Conservation (phyloP, 2,888 invertebrate species). For the Synanthedon andrenaeformis region DNA sequence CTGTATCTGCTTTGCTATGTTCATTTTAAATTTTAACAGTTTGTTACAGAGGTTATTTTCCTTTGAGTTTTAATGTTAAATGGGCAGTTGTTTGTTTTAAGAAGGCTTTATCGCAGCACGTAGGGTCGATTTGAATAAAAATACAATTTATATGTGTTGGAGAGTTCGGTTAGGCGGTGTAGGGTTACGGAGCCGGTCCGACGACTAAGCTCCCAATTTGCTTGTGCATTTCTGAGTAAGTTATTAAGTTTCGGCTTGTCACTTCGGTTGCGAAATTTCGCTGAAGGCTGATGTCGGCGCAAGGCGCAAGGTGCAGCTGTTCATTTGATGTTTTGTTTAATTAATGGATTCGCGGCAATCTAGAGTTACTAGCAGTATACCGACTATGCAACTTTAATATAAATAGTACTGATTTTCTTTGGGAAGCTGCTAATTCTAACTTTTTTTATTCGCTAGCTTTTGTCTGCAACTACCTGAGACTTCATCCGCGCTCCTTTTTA, state of each 20-base stretch:
- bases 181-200: slow-evolving; percentile 62
- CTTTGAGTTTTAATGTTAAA: slow-evolving; percentile 22
- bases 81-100: slow-evolving; percentile 63
- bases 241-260: slow-evolving; percentile 70
- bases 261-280: slow-evolving; percentile 65
- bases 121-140: slow-evolving; percentile 68
- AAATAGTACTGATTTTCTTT: too few species aligned
- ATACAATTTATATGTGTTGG: slow-evolving; percentile 69
- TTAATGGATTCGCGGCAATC: slow-evolving; percentile 3
- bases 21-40: slow-evolving; percentile 28
- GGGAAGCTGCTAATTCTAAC: too few species aligned
- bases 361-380: background rate
- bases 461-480: too few species aligned
- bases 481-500: too few species aligned
- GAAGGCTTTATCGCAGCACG: slow-evolving; percentile 61
- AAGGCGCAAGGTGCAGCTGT: background rate
- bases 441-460: too few species aligned
- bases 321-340: slow-evolving; percentile 6
- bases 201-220: slow-evolving; percentile 62
- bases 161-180: slow-evolving; percentile 56
- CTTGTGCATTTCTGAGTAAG: slow-evolving; percentile 67
- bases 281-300: slow-evolving; percentile 32
- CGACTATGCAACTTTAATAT: too few species aligned
- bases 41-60: slow-evolving; percentile 28
- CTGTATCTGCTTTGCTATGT: slow-evolving; percentile 4